Percentiles rank a stretch among this genome's conserved stretches.
phyloP scores from a whole-genome alignment of 2,113 vertebrate species.

The Solenodon paradoxus region DNA sequence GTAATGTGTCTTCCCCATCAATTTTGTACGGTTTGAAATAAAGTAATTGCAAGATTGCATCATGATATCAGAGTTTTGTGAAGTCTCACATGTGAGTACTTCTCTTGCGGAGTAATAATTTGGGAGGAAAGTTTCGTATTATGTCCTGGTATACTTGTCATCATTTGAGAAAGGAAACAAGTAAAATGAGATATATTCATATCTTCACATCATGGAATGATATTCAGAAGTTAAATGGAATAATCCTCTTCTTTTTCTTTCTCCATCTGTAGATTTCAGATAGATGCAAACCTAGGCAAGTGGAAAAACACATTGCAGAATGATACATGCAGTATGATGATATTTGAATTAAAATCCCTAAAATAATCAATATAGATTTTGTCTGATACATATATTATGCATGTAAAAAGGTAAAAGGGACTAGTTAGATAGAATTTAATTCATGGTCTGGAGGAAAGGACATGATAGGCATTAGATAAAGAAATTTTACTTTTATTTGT shows the following conservation, averaged over 20 bases:
- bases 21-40: not conserved
- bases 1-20: not conserved
- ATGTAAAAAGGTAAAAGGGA: not conserved
- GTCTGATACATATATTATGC: not conserved
- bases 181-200: not conserved
- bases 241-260: not conserved
- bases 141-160: not conserved
- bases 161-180: not conserved
- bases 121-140: not conserved
- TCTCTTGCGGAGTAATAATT: constrained; percentile 25
- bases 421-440: not conserved
- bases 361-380: not conserved
- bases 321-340: not conserved
- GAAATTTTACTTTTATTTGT: not conserved
- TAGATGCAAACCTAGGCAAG: not conserved
- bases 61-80: not conserved
- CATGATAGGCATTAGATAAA: not conserved
- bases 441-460: not conserved
- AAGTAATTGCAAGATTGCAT: not conserved
- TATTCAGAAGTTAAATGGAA: not conserved
- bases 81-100: not conserved
- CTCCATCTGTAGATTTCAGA: not conserved
- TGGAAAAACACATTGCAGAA: not conserved
- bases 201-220: not conserved
- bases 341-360: not conserved